Conservation (phyloP, 2,797 vertebrate species). For the Dipus sagitta region DNA sequence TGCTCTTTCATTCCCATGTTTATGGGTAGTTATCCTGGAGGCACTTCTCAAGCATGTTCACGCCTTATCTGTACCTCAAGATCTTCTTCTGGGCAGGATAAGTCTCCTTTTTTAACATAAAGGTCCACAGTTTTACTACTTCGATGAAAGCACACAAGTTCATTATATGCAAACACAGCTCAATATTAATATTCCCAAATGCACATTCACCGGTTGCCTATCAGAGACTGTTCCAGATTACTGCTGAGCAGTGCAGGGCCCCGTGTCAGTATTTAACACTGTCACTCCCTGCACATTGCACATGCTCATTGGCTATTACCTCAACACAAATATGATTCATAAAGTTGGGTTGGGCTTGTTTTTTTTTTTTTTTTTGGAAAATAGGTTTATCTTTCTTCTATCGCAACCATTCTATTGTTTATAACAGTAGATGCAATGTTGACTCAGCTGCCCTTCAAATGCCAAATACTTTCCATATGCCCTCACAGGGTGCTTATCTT, state of each 20-base stretch:
- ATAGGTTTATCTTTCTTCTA: conserved; percentile 15
- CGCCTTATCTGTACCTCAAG: background rate
- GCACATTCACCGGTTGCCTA: background rate
- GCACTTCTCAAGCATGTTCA: background rate
- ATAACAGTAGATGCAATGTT: conserved; percentile 43
- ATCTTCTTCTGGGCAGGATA: background rate
- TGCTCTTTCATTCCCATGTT: background rate
- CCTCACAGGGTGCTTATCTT: background rate
- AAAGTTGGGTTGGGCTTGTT: background rate
- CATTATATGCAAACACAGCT: background rate
- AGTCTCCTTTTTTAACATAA: background rate
- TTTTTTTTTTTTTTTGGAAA: conserved; percentile 28
- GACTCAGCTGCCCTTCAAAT: conserved; percentile 56
- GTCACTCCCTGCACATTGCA: background rate
- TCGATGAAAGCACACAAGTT: background rate
- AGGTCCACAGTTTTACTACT: conserved; percentile 1
- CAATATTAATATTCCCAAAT: background rate
- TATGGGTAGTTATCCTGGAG: background rate
- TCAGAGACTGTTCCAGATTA: background rate
- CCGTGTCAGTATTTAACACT: background rate
- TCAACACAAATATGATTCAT: background rate
- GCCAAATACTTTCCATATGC: background rate
- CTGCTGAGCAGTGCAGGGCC: background rate
- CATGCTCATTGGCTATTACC: background rate
- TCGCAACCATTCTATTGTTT: background rate